These are phyloP conservation scores for Aeoliscus strigatus DNA, from an alignment of 2,797 vertebrate species.

Conservation along the genomic window DNA sequence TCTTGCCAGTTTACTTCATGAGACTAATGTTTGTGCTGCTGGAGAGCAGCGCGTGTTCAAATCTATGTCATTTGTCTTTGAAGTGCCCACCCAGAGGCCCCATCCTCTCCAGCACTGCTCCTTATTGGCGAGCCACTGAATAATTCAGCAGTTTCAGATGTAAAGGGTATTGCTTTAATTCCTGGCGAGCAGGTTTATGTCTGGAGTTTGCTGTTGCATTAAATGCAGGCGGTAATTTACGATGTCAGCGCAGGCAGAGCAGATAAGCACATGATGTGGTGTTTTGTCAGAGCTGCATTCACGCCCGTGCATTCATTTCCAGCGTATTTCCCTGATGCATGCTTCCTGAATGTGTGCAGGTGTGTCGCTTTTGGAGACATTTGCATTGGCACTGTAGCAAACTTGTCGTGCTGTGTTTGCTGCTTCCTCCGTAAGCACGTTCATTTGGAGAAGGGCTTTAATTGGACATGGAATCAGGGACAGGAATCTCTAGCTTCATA, in stretches of 20 bases:
- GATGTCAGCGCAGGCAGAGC: slow-evolving; percentile 25
- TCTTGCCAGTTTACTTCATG: slow-evolving; percentile 32
- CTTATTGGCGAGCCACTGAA: slow-evolving; percentile 56
- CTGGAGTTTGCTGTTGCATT: slow-evolving; percentile 46
- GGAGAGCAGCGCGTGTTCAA: slow-evolving; percentile 31
- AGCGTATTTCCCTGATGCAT: too few species aligned
- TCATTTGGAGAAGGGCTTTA: slow-evolving; percentile 56
- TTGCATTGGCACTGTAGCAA: too few species aligned
- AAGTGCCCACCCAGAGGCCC: slow-evolving; percentile 52
- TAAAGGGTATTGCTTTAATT: slow-evolving; percentile 67
- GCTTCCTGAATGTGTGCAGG: too few species aligned
- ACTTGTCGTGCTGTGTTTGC: too few species aligned
- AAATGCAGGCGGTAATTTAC: slow-evolving; percentile 50
- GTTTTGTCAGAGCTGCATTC: too few species aligned
- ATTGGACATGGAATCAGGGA: slow-evolving; percentile 64
- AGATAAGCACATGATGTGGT: slow-evolving; percentile 19
- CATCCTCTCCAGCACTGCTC: slow-evolving; percentile 24
- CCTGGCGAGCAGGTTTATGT: slow-evolving; percentile 57
- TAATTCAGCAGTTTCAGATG: slow-evolving; percentile 60
- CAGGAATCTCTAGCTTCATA: slow-evolving; percentile 60
- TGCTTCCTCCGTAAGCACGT: too few species aligned
- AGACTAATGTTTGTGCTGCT: slow-evolving; percentile 31
- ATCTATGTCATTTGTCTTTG: slow-evolving; percentile 50
- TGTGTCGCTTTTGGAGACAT: too few species aligned
- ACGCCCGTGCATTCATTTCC: slow-evolving; percentile 4